phyloP scores from a whole-genome alignment of 2,797 vertebrate genomes.

The Thripadectes ignobilis region DNA sequence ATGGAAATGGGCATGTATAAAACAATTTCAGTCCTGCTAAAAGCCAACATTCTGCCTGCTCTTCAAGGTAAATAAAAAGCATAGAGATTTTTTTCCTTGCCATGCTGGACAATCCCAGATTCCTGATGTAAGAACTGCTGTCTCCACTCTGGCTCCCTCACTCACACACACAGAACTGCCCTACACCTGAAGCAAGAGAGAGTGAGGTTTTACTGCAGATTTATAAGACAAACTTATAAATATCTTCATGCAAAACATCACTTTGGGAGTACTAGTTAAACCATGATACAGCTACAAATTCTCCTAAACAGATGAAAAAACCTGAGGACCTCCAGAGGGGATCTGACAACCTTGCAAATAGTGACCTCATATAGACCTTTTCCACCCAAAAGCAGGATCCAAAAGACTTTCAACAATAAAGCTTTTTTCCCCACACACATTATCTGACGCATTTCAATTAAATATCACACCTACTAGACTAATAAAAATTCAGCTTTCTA shows the following conservation, averaged over 20 bases:
- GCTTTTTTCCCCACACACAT: fast-evolving
- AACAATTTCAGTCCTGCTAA: background rate
- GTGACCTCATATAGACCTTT: background rate
- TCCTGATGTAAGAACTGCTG: background rate
- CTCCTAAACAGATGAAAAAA: background rate
- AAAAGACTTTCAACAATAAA: background rate
- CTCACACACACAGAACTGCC: background rate
- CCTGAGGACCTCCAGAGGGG: background rate
- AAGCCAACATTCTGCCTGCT: background rate
- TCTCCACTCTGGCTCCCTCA: background rate
- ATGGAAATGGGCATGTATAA: background rate
- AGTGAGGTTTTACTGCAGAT: background rate
- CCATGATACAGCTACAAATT: background rate
- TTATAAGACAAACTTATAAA: background rate
- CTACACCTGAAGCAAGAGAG: background rate
- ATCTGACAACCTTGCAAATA: background rate
- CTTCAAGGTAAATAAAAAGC: background rate
- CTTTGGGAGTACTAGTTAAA: background rate
- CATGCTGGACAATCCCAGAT: background rate
- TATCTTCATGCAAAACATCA: background rate
- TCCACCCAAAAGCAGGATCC: background rate
- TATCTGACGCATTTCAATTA: conserved; percentile 3
- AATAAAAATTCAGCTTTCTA: conserved; percentile 28
- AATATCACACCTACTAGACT: background rate
- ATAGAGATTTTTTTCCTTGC: background rate